Base-by-base conservation (phyloP, 2,113 vertebrate genomes). In the Coturnix japonica region DNA sequence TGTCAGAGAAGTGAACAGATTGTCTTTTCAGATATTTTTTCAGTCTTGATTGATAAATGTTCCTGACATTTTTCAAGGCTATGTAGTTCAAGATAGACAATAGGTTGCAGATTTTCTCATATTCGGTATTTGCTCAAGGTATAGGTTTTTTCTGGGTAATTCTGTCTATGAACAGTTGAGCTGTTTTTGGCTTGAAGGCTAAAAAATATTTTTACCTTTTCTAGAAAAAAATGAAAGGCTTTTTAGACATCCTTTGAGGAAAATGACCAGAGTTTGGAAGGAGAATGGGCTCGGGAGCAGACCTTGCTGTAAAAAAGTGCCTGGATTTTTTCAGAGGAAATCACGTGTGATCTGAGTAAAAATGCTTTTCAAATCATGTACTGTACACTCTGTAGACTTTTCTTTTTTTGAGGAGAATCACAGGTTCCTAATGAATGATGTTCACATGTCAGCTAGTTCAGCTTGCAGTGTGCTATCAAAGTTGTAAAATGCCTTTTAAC, bases 351-450 rank as follows among this genome's bases (percentile, higher is more conserved):
- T 92, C 79, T 92, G 74, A 90, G 70, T 89, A 59, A 44, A 90
- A 90, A 51, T 35, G 11, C 43, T 91, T 94, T 85, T 53, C 39
- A 81, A 12, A n/a, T 78, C 6, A 1, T 65, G 23, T 51, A 37
- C 59, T 70, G 21, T 43, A 64, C 1, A 1, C 12, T 73, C 15
- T 61, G 8, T 43, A 85, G 44, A 8, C 79, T 81, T 4, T 73
- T 93, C 79, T 69, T 91, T 69, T 91, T 82, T 69, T 75, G 41
- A 33, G 13, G 72, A 91, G 74, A 79, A 60, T 92, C 60, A 5
- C 39, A 64, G 8, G 19, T 70, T 90, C 18, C 46, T 73, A 8
- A 20, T 61, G 59, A 87, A 10, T 35, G 25, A 28, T 87, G 56
- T 66, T 51, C 16, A 1, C 71, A 21, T 74, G 72, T 71, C 66